Evolutionary conservation across 1,140 invertebrate genomes (phyloP).

Genomic region (Latrodectus geometricus): DNA sequence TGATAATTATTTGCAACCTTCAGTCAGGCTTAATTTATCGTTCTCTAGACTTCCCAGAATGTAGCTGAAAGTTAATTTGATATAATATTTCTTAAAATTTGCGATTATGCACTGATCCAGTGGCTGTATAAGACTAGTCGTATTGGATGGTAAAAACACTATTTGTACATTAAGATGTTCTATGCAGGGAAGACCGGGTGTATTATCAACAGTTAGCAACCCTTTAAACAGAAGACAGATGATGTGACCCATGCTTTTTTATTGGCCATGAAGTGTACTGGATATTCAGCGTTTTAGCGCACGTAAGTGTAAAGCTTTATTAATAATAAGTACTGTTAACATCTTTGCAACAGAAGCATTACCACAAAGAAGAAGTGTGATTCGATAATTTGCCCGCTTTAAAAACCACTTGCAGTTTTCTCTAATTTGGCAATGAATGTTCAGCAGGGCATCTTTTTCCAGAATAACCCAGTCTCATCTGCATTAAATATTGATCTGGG

Average conservation of each 20-base stretch:
- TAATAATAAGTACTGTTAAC: conserved; percentile 70
- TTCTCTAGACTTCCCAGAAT: conserved; percentile 32
- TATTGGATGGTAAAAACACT: conserved; percentile 60
- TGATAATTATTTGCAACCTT: conserved; percentile 32
- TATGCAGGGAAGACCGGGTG: conserved; percentile 27
- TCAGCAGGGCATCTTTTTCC: conserved; percentile 59
- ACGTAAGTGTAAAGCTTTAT: conserved; percentile 66
- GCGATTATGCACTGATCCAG: conserved; percentile 63
- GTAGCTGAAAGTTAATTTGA: conserved; percentile 43
- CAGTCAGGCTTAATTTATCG: conserved; percentile 6
- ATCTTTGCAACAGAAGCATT: conserved; percentile 69
- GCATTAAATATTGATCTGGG: conserved; percentile 69
- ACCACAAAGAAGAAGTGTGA: conserved; percentile 69
- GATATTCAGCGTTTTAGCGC: conserved; percentile 68
- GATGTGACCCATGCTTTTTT: conserved; percentile 69
- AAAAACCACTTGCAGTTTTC: conserved; percentile 68
- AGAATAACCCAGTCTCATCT: conserved; percentile 43
- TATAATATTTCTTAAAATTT: conserved; percentile 61
- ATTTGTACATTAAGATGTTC: conserved; percentile 47
- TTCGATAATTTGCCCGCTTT: conserved; percentile 70
- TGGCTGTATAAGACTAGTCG: conserved; percentile 61
- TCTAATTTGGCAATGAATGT: conserved; percentile 66
- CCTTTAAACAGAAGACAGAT: conserved; percentile 43
- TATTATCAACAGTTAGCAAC: conserved; percentile 43
- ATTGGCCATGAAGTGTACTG: conserved; percentile 69